Evolutionary conservation across 2,888 invertebrate species (phyloP).

Genomic region (Conistra vaccinii): DNA sequence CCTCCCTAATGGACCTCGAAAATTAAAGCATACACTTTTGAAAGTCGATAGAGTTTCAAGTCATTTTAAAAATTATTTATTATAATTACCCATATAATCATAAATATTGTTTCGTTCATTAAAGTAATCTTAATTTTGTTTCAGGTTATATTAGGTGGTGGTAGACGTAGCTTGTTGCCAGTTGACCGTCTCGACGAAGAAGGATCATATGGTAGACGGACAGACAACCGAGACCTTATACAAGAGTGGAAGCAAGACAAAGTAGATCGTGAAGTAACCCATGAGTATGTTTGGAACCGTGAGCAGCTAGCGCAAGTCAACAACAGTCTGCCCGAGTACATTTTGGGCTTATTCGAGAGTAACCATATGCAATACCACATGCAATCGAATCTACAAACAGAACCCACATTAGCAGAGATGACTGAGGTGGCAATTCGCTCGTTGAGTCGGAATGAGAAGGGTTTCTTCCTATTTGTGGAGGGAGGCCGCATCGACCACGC

Average conservation of each 20-base stretch:
- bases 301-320: slow-evolving; percentile 86
- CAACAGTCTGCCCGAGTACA: slow-evolving; percentile 89
- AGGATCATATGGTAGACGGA: slow-evolving; percentile 82
- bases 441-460: slow-evolving; percentile 91
- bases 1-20: too few relatives aligned
- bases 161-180: slow-evolving; percentile 92
- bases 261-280: slow-evolving; percentile 73
- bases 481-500: slow-evolving; percentile 92
- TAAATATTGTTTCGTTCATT: too few relatives aligned
- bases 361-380: slow-evolving; percentile 92
- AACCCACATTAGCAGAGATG: slow-evolving; percentile 91
- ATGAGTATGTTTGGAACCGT: slow-evolving; percentile 90
- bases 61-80: too few relatives aligned
- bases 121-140: background rate
- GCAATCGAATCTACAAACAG: slow-evolving; percentile 83
- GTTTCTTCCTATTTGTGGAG: slow-evolving; percentile 94
- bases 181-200: slow-evolving; percentile 87
- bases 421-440: slow-evolving; percentile 92
- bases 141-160: slow-evolving; percentile 94
- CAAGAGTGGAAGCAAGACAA: slow-evolving; percentile 91
- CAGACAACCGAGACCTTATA: slow-evolving; percentile 92
- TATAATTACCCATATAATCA: too few relatives aligned
- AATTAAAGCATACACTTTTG: too few relatives aligned
- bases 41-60: too few relatives aligned
- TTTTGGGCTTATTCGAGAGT: slow-evolving; percentile 91